Evolutionary conservation across 2,888 invertebrate species (phyloP).

Genomic region (Lycophotia porphyrea): DNA sequence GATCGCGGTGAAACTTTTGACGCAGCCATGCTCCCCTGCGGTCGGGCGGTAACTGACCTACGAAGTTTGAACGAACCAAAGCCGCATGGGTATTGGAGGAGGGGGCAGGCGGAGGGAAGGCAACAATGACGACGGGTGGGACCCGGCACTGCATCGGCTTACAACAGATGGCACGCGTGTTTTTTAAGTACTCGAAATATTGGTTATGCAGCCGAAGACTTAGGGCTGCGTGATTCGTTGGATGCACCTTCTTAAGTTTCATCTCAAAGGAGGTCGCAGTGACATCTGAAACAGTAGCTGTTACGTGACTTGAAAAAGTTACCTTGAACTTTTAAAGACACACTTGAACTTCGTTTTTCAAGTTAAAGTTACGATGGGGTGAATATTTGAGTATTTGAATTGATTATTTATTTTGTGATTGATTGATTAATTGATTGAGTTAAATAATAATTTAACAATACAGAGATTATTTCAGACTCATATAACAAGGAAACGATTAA

Average conservation of each 20-base stretch:
- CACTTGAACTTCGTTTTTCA: conserved; percentile 34
- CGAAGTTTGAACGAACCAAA: conserved; percentile 90
- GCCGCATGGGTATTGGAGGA: conserved; percentile 87
- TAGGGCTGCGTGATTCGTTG: conserved; percentile 87
- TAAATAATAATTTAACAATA: neutral
- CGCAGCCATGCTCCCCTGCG: conserved; percentile 90
- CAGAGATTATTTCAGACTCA: conserved; percentile 7
- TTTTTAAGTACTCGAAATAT: conserved; percentile 88
- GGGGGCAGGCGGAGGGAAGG: conserved; percentile 78
- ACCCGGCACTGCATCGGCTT: conserved; percentile 87
- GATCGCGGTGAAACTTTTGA: conserved; percentile 88
- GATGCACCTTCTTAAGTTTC: conserved; percentile 85
- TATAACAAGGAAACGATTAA: conserved; percentile 31
- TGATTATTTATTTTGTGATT: no score
- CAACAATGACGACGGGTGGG: conserved; percentile 83
- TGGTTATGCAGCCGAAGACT: conserved; percentile 87
- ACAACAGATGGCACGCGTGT: conserved; percentile 90
- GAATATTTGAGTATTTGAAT: neutral
- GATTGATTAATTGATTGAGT: no score
- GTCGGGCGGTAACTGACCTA: conserved; percentile 91
- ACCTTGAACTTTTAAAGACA: conserved; percentile 22
- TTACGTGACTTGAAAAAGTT: conserved; percentile 50
- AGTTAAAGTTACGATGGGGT: neutral
- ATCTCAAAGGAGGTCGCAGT: conserved; percentile 87
- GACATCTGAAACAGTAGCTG: conserved; percentile 76